Conservation (phyloP, 2,797 vertebrate genomes). For the Aphelocoma californica region DNA sequence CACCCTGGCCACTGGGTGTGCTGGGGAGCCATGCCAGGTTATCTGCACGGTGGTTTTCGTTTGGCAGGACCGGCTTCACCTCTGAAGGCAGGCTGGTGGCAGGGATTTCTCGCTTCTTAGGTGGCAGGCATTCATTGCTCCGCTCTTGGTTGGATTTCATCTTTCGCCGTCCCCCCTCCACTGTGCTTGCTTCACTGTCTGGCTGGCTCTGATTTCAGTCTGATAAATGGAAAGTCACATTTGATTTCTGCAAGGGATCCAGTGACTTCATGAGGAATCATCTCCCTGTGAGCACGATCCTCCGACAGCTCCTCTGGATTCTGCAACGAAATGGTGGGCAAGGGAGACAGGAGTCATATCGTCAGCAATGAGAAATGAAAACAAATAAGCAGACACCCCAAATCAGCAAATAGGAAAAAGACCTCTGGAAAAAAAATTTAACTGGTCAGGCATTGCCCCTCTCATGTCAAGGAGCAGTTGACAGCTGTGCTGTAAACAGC, state of each 20-base stretch:
- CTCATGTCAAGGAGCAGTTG: not conserved
- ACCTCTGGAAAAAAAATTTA: not conserved
- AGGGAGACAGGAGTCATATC: not conserved
- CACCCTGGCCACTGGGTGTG: constrained; percentile 77
- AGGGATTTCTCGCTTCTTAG: constrained; percentile 95
- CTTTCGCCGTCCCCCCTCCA: constrained; percentile 80
- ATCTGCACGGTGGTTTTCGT: constrained; percentile 88
- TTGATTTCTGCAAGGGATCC: constrained; percentile 87
- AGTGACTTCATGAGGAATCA: constrained; percentile 99
- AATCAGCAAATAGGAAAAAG: not conserved
- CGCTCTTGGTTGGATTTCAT: constrained; percentile 99
- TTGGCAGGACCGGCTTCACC: constrained; percentile 83
- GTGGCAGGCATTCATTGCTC: constrained; percentile 98
- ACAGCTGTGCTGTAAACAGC: not conserved
- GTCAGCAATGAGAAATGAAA: not conserved
- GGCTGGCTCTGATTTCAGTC: constrained; percentile 82
- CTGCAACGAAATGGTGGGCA: constrained; percentile 71
- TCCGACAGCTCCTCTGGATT: constrained; percentile 81
- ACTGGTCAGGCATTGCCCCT: not conserved
- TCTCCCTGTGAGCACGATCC: constrained; percentile 87
- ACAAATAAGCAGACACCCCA: not conserved
- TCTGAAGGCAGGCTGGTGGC: constrained; percentile 88
- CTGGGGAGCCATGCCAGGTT: constrained; percentile 91
- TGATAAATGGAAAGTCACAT: constrained; percentile 86
- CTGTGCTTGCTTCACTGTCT: constrained; percentile 84